Percentiles rank a stretch among this genome's conserved stretches.
Conservation (phyloP, 1,140 invertebrate species). For the Delia radicum region DNA sequence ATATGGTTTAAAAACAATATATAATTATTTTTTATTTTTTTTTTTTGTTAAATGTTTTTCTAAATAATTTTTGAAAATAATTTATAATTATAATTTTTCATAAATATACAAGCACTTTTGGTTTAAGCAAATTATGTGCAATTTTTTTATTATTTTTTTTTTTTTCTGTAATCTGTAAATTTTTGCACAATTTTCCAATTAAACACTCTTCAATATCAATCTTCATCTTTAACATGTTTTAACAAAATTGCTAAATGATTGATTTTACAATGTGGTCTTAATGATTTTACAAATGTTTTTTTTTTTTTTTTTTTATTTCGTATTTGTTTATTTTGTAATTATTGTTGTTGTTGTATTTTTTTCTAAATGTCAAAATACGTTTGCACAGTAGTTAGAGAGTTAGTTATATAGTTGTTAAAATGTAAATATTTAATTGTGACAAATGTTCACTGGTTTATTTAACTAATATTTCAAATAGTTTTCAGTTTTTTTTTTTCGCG, state of each 20-base stretch:
- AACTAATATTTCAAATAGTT: not conserved
- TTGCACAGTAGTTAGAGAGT: slow-evolving; percentile 10
- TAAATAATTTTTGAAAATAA: slow-evolving; percentile 1
- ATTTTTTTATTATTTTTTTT: too few relatives aligned
- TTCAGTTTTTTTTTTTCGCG: not conserved
- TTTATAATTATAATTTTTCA: not conserved
- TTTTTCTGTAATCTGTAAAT: not conserved
- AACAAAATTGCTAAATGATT: slow-evolving; percentile 22
- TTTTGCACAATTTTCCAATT: not conserved
- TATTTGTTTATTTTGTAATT: not conserved
- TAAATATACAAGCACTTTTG: not conserved
- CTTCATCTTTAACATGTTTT: not conserved
- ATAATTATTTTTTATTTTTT: slow-evolving; percentile 23
- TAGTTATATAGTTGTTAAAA: too few relatives aligned
- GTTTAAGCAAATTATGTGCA: not conserved
- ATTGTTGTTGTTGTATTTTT: not conserved
- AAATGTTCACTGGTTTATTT: not conserved
- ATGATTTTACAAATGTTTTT: slow-evolving; percentile 3
- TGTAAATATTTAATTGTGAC: not conserved
- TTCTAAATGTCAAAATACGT: slow-evolving; percentile 12
- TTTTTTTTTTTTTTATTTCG: not conserved
- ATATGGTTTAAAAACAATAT: not conserved
- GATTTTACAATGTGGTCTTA: not conserved
- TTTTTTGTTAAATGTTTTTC: slow-evolving; percentile 26
- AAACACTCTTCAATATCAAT: not conserved